Evolutionary conservation across 1,140 invertebrate genomes (phyloP), one percentile per base, ranked within the genome.

Genomic region (Megalonaias nervosa): DNA sequence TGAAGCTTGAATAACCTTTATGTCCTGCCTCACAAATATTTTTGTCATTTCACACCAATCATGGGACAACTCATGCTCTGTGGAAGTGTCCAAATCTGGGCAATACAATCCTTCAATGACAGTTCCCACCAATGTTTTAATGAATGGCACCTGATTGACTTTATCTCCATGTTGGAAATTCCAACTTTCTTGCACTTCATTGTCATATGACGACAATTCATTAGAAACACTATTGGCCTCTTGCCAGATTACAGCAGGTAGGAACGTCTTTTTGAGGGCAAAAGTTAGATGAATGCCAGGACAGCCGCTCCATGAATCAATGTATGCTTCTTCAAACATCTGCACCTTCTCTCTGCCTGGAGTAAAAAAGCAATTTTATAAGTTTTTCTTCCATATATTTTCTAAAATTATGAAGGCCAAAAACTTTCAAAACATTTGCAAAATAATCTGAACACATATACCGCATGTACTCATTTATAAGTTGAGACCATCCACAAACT

Each of bases 261-360:
- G 65, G 3, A 68, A 55, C 3, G 69, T 16, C 11, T 17, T 61
- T 57, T 70, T 69, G 14, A 75, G 38, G n/a, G 70, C 57, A 56
- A 62, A 75, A 16, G 74, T 69, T 0, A 75, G 65, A 56, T 75
- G 74, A n/a, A 31, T 26, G 11, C 21, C 26, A n/a, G 74, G 67
- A 61, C 64, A 23, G 11, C 64, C 55, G 21, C 67, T 70, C n/a
- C 15, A 26, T n/a, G 21, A 12, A 31, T 75, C 74, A 17, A 75
- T 58, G 58, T 75, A 71, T 12, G 60, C 59, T 56, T 70, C 60
- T 21, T 60, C 12, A 26, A 75, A 75, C 74, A 75, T 65, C 15
- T 67, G 65, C 4, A 75, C 58, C 16, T 19, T 68, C 17, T 67
- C 65, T 12, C 38, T 48, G 55, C 21, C 73, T 75, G 64, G 1